Conservation (phyloP, 1,140 invertebrate genomes). For the Lepidotrigona ventralis region DNA sequence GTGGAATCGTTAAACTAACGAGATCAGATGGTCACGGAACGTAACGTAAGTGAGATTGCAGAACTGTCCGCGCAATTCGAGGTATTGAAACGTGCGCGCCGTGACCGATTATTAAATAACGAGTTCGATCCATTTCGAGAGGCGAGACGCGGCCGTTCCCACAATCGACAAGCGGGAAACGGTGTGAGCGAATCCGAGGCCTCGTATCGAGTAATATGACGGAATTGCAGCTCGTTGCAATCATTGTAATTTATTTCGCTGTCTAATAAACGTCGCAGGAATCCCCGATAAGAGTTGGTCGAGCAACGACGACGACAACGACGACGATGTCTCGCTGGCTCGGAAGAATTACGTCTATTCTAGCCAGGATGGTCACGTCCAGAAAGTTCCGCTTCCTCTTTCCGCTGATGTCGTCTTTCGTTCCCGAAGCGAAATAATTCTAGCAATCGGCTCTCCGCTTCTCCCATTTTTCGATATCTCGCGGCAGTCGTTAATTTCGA, state of each 20-base stretch:
- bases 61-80: not conserved
- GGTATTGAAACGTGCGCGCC: not conserved
- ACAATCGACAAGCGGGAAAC: not conserved
- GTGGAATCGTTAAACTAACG: too few relatives aligned
- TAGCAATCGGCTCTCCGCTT: not conserved
- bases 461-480: not conserved
- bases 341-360: slow-evolving; percentile 25
- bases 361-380: not conserved
- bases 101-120: not conserved
- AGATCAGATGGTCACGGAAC: not conserved
- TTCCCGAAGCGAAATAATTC: too few relatives aligned
- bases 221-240: slow-evolving; percentile 44
- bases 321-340: not conserved
- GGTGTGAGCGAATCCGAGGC: not conserved
- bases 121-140: not conserved
- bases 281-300: slow-evolving; percentile 13
- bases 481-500: not conserved
- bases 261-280: slow-evolving; percentile 40
- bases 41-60: not conserved
- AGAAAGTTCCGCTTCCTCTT: not conserved
- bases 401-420: not conserved
- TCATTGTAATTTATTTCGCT: slow-evolving; percentile 43
- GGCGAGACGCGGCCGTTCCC: not conserved
- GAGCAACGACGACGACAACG: not conserved
- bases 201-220: slow-evolving; percentile 29